Evolutionary conservation across 2,888 invertebrate genomes (phyloP), one percentile per base, ranked within the genome.

Genomic region (Lepidochrysops patricia): DNA sequence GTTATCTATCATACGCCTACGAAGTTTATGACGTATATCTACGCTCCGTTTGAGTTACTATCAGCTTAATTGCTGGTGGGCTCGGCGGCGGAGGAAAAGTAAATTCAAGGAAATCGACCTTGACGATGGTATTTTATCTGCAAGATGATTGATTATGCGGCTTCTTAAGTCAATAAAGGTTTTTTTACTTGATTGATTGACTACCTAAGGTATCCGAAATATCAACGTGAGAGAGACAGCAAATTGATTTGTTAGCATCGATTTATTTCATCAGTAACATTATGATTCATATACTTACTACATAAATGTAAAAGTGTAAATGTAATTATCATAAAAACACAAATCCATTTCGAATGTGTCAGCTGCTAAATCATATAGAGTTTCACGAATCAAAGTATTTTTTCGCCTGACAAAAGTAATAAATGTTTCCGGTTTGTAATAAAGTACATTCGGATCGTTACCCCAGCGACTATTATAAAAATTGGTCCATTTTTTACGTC

Each of bases 371-470:
- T 49, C 29, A 61, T 64, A 64, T 65, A 62, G 52, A 61, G 60
- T 67, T 66, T 66, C 64, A 69, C 63, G 60, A 63, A 70, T 69
- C 68, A 66, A 72, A 71, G 70, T 71, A 70, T 71, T 79, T 77
- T 76, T 79, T 79, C 72, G 72, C 72, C 70, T 71, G 72, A 70
- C 72, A 73, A 73, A 73, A 69, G 79, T 80, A 79, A 87, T 84
- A 87, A 88, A 86, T 80, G 82, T 82, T 84, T 89, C 88, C 88
- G 83, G 85, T 77, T 72, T 65, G 72, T 85, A 84, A 84, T 87
- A 86, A 84, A 85, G 82, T 82, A 77, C 74, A 75, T 77, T 69
- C 68, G 72, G 75, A 76, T 79, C 74, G 76, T 76, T 79, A 79
- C 80, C 77, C 80, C 75, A 69, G 71, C 72, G 71, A 76, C 80